These are phyloP conservation scores for Melanerpes formicivorus DNA, from an alignment of 2,113 vertebrate species.

Conservation along the genomic window DNA sequence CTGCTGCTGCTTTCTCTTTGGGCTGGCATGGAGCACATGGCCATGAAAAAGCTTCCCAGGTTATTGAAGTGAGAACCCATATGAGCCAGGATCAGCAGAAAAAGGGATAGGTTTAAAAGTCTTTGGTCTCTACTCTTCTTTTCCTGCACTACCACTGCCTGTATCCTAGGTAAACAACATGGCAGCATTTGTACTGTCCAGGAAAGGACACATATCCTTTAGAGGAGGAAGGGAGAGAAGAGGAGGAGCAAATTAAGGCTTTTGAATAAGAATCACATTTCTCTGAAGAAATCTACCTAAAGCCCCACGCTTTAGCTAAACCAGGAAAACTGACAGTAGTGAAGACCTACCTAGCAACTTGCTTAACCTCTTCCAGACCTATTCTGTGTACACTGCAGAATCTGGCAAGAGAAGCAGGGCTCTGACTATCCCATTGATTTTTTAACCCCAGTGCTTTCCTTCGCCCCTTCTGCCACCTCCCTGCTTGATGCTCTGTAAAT, in stretches of 20 bases:
- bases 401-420: not conserved
- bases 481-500: not conserved
- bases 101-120: not conserved
- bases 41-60: not conserved
- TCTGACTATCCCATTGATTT: not conserved
- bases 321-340: not conserved
- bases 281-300: not conserved
- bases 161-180: not conserved
- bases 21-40: not conserved
- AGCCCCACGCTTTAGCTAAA: not conserved
- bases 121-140: not conserved
- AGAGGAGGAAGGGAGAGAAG: not conserved
- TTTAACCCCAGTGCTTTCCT: not conserved
- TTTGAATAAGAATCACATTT: not conserved
- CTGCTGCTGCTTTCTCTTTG: not conserved
- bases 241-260: not conserved
- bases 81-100: not conserved
- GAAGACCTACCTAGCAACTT: not conserved
- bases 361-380: not conserved
- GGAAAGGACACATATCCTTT: not conserved
- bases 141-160: not conserved
- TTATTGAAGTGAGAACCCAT: not conserved
- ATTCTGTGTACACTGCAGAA: not conserved
- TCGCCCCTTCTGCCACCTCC: not conserved
- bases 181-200: not conserved